A percentile compares a stretch with the other conserved stretches of the same genome.
Evolutionary conservation across 2,888 invertebrate genomes (phyloP).

Genomic region (Nysson spinosus): DNA sequence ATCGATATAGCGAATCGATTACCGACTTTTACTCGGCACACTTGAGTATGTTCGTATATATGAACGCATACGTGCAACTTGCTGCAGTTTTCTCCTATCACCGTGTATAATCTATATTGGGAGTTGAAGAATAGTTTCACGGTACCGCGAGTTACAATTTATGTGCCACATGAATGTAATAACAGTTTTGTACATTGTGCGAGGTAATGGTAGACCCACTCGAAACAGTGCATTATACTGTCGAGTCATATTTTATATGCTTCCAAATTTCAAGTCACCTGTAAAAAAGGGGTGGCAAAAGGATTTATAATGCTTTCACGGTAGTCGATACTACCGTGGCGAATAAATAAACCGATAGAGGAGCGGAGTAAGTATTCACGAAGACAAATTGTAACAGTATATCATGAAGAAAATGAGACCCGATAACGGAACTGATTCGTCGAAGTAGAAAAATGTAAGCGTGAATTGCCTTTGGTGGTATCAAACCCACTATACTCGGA

Average conservation of each 20-base stretch:
- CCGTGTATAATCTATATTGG: too few relatives aligned
- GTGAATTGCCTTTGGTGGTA: constrained; percentile 7
- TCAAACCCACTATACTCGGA: constrained; percentile 14
- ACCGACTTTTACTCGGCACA: too few relatives aligned
- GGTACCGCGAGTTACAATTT: too few relatives aligned
- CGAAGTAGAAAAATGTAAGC: constrained; percentile 10
- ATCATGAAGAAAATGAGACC: constrained; percentile 34
- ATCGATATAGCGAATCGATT: constrained; percentile 6
- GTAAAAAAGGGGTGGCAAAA: constrained; percentile 34
- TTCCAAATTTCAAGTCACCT: background rate
- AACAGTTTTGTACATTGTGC: background rate
- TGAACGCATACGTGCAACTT: too few relatives aligned
- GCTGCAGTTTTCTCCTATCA: too few relatives aligned
- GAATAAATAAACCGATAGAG: constrained; percentile 15
- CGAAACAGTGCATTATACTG: background rate
- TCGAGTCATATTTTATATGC: background rate
- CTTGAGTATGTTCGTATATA: too few relatives aligned
- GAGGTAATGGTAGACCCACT: too few relatives aligned
- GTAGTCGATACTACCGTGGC: constrained; percentile 38
- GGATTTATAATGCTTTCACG: constrained; percentile 46
- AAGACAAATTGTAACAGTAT: constrained; percentile 48
- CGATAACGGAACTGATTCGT: constrained; percentile 48
- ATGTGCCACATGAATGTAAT: background rate
- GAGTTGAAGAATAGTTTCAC: too few relatives aligned
- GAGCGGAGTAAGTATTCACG: constrained; percentile 4